Evolutionary conservation across 2,888 invertebrate species (phyloP).

Genomic region (Pyrrhosoma nymphula): DNA sequence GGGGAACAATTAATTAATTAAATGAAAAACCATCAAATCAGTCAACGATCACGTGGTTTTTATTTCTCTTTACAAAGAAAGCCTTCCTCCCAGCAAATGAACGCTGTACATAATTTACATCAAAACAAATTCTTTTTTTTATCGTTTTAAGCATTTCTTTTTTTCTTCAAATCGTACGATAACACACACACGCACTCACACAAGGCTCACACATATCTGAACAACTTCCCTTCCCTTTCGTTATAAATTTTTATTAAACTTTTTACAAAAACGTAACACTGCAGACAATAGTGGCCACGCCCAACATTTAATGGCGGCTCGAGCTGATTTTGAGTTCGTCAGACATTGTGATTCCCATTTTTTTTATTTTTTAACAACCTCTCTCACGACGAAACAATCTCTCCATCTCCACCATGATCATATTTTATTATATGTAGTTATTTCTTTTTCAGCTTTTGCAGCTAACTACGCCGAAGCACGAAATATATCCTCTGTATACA

Average conservation of each 20-base stretch:
- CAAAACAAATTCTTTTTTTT: slow-evolving; percentile 31
- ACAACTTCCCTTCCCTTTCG: neutral
- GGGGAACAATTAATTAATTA: too few relatives aligned
- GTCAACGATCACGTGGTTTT: slow-evolving; percentile 47
- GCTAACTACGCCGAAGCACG: neutral
- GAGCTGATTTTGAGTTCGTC: neutral
- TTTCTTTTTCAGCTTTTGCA: neutral
- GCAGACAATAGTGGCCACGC: neutral
- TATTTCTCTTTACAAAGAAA: slow-evolving; percentile 64
- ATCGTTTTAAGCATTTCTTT: neutral
- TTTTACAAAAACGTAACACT: neutral
- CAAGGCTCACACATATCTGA: neutral
- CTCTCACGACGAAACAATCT: too few relatives aligned
- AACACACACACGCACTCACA: slow-evolving; percentile 36
- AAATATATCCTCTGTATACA: neutral
- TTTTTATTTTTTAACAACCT: neutral
- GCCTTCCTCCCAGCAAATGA: slow-evolving; percentile 51
- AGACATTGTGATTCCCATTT: too few relatives aligned
- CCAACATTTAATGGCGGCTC: neutral
- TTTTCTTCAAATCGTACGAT: neutral
- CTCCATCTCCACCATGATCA: too few relatives aligned
- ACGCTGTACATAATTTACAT: slow-evolving; percentile 60
- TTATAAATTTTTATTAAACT: neutral
- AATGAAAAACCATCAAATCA: too few relatives aligned
- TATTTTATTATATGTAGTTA: too few relatives aligned